Evolutionary conservation across 2,113 vertebrate species (phyloP).

Genomic region (Tetraodon nigroviridis): DNA sequence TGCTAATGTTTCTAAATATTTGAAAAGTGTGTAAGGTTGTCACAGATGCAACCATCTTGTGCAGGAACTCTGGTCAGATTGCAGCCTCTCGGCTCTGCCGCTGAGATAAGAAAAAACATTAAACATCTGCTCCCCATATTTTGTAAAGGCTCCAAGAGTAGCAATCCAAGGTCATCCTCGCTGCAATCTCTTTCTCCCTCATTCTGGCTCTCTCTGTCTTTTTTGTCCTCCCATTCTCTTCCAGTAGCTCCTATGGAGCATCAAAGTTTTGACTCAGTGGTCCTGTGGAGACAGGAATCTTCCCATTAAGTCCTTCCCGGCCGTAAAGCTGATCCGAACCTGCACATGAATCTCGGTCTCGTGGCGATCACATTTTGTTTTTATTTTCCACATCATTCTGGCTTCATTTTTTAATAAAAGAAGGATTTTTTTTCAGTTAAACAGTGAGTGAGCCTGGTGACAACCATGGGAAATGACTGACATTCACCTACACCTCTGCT

Average conservation of each 20-base stretch:
- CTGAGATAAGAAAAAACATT: conserved; percentile 44
- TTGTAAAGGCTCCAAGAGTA: conserved; percentile 37
- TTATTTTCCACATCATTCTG: too few relatives aligned
- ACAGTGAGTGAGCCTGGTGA: conserved; percentile 45
- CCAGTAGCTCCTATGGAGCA: conserved; percentile 61
- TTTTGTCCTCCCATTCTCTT: conserved; percentile 36
- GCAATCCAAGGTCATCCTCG: conserved; percentile 45
- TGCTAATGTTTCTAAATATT: too few relatives aligned
- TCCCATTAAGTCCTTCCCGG: conserved; percentile 47
- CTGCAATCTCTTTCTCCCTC: conserved; percentile 35
- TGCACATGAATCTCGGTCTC: conserved; percentile 53
- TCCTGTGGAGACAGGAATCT: conserved; percentile 67
- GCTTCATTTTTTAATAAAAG: too few relatives aligned
- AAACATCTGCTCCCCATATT: conserved; percentile 65
- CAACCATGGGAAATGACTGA: not conserved
- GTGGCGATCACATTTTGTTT: too few relatives aligned
- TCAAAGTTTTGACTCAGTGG: conserved; percentile 55
- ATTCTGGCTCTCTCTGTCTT: conserved; percentile 29
- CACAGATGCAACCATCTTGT: too few relatives aligned
- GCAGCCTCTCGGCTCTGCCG: conserved; percentile 26
- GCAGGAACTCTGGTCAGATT: conserved; percentile 11
- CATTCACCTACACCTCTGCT: not conserved
- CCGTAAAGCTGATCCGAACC: conserved; percentile 60
- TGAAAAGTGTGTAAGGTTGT: too few relatives aligned
- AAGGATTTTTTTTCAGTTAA: not conserved